Base-by-base conservation (phyloP, 1,140 invertebrate genomes). In the Penaeus japonicus region DNA sequence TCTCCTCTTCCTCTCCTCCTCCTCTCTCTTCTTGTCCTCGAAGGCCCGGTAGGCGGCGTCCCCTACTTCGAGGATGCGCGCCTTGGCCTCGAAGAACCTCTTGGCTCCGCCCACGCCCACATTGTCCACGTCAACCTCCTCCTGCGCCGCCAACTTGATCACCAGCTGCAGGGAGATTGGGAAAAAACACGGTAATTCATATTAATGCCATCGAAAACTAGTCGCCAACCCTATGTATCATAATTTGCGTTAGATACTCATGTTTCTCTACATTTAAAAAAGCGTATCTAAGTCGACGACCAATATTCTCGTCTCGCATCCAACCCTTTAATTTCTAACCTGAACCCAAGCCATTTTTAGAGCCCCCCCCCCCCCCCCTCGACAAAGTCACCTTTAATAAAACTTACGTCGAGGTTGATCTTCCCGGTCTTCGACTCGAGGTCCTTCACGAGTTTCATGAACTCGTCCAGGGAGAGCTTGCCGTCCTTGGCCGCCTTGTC, bases 61-160 rank as follows among this genome's bases (percentile, higher is more conserved):
- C 27, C 90, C 90, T 3, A 90, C 90, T 75, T 90, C 89, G 22
- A 90, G 85, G 47, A 90, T 89, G 7, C 81, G 88, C 1, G 88
- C 95, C 93, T 98, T 98, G 4, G 97, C 96, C 94, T 98, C 96
- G 91, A 98, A 98, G 93, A 98, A 98, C 91, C 95, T 95, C 92
- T 97, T 98, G 4, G 97, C 97, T 35, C 96, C 97, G 88, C 95
- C 96, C 0, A 98, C 97, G 30, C 97, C 97, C 30, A 97, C 96
- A 94, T 97, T 95, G 79, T 97, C 96, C 0, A 98, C 96, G 92
- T 97, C 95, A 80, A 98, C 96, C 93, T 97, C 97, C 12, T 96
- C 97, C 18, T 97, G 93, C 90, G 95, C 94, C 0, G 97, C 96
- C 90, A 98, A 92, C 90, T 89, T 89, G 75, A 90, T 79, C 70